Percentiles rank a stretch among this genome's conserved stretches.
These are phyloP conservation scores for Peribatodes rhomboidaria DNA, from an alignment of 2,888 invertebrate species.

Conservation along the genomic window DNA sequence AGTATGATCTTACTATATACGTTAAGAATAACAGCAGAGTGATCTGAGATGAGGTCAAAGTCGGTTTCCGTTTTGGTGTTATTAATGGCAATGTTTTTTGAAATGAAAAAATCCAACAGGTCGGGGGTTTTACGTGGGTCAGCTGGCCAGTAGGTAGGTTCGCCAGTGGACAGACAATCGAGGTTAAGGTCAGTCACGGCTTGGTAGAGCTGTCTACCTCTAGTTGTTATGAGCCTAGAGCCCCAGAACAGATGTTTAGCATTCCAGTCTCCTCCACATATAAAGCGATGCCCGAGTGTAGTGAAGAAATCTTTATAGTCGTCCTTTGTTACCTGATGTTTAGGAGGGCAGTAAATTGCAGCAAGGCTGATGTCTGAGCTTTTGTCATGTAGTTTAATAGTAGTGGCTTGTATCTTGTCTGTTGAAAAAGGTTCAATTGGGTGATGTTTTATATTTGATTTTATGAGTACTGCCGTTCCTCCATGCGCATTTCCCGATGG, in stretches of 20 bases:
- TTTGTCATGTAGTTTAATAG: not conserved
- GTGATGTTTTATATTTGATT: not conserved
- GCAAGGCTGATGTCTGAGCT: not conserved
- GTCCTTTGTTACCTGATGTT: not conserved
- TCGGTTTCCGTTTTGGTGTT: not conserved
- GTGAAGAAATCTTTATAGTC: not conserved
- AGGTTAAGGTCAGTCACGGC: not conserved
- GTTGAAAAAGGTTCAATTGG: not conserved
- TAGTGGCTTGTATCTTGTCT: not conserved
- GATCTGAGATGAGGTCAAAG: not conserved
- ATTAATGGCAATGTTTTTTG: not conserved
- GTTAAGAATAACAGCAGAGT: not conserved
- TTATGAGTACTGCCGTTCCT: conserved; percentile 42
- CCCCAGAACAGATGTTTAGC: conserved; percentile 28
- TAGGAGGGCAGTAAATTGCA: not conserved
- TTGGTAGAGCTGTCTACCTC: not conserved
- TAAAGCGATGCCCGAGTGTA: conserved; percentile 19
- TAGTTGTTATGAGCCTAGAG: not conserved
- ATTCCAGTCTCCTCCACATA: conserved; percentile 36
- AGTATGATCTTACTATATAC: not conserved
- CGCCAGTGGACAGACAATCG: not conserved
- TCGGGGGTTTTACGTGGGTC: not conserved
- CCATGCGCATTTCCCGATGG: conserved; percentile 41
- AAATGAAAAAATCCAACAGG: not conserved
- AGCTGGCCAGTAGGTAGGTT: not conserved